Evolutionary conservation across 2,797 vertebrate genomes (phyloP).

Genomic region (Acrocephalus scirpaceus): DNA sequence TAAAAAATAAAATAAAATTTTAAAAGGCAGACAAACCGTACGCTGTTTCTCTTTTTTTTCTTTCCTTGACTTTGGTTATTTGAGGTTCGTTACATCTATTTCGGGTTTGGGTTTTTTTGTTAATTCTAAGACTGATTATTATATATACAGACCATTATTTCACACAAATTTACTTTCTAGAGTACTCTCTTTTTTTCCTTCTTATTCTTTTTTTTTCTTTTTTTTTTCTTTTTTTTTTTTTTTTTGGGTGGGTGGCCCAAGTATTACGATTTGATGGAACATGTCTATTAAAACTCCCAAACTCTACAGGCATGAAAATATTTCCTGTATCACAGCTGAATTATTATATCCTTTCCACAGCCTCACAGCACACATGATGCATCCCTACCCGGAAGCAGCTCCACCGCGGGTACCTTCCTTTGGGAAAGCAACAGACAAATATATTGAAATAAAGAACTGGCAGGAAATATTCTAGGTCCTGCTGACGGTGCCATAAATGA

Average conservation of each 20-base stretch:
- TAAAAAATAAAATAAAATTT: too few relatives aligned
- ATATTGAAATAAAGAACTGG: neutral
- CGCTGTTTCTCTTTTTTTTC: too few relatives aligned
- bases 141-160: neutral
- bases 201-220: neutral
- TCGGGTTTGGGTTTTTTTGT: neutral
- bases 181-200: too few relatives aligned
- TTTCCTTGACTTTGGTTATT: accelerated
- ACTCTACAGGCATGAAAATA: neutral
- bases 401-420: neutral
- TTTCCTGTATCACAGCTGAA: neutral
- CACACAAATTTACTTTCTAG: too few relatives aligned
- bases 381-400: neutral
- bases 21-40: accelerated
- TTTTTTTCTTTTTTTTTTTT: too few relatives aligned
- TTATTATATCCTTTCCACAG: neutral
- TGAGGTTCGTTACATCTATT: neutral
- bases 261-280: neutral
- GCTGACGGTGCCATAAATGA: neutral
- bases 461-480: neutral
- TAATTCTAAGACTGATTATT: neutral
- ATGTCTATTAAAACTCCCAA: neutral
- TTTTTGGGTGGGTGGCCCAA: neutral
- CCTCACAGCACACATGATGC: accelerated
- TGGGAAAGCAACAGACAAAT: neutral